These are phyloP conservation scores for Drosophila histrio DNA, from an alignment of 2,888 invertebrate genomes.

Conservation along the genomic window DNA sequence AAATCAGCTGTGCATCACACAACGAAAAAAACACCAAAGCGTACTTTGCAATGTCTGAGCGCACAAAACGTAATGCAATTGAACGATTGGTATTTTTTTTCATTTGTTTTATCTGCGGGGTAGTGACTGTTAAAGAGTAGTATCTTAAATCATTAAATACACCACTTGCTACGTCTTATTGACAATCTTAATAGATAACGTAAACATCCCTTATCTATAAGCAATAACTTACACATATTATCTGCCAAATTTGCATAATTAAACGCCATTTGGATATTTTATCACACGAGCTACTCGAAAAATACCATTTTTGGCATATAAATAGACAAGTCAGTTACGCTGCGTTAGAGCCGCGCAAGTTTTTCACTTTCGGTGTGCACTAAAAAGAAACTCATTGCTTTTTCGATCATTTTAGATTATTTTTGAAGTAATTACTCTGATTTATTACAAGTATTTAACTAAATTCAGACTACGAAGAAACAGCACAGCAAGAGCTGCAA, in stretches of 20 bases:
- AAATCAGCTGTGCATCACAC: conserved; percentile 43
- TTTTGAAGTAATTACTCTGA: conserved; percentile 1
- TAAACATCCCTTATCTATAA: neutral
- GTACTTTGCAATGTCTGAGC: conserved; percentile 33
- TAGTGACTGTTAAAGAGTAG: neutral
- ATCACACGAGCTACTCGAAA: conserved; percentile 18
- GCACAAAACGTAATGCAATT: conserved; percentile 41
- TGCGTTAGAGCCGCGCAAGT: conserved; percentile 19
- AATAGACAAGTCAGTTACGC: conserved; percentile 13
- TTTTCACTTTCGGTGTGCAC: neutral
- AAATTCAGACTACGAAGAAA: neutral
- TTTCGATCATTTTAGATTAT: conserved; percentile 31
- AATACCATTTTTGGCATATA: conserved; percentile 41
- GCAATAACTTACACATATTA: conserved; percentile 77
- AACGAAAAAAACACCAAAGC: conserved; percentile 43
- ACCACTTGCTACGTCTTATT: neutral
- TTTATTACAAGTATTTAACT: neutral
- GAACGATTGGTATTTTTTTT: conserved; percentile 40
- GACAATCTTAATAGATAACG: neutral
- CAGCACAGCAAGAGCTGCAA: conserved; percentile 4
- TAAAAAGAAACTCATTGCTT: conserved; percentile 10
- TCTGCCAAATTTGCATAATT: conserved; percentile 75
- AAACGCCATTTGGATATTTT: conserved; percentile 67
- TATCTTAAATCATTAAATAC: neutral
- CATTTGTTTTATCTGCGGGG: conserved; percentile 1